Conservation (phyloP, 1,140 invertebrate genomes). For the Brachionus rubens region DNA sequence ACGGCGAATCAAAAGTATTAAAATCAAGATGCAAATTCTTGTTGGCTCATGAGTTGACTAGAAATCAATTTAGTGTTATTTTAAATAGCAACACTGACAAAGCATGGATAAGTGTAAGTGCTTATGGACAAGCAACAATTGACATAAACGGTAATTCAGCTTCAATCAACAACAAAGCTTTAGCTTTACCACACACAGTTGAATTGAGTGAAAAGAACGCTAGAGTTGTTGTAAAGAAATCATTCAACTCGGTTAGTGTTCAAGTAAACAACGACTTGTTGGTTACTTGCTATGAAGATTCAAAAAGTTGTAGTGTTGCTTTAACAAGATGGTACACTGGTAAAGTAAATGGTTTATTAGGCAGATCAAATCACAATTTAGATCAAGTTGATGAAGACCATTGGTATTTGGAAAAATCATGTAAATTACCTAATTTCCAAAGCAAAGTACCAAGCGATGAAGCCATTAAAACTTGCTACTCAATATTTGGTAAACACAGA, state of each 20-base stretch:
- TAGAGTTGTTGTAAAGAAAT: not conserved
- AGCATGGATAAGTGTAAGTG: not conserved
- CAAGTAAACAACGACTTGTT: constrained; percentile 28
- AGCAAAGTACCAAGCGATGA: constrained; percentile 16
- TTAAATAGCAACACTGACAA: constrained; percentile 15
- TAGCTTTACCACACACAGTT: not conserved
- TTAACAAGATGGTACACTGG: constrained; percentile 45
- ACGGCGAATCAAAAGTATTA: not conserved
- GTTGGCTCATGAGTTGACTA: constrained; percentile 13
- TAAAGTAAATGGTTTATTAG: constrained; percentile 28
- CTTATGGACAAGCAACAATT: not conserved
- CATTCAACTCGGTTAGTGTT: not conserved
- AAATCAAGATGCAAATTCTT: constrained; percentile 19
- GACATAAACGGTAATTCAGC: not conserved
- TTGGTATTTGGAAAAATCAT: constrained; percentile 37
- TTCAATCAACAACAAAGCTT: not conserved
- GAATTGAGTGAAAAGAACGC: not conserved
- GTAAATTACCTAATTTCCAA: not conserved
- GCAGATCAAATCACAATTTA: constrained; percentile 16
- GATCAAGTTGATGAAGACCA: not conserved
- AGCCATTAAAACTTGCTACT: constrained; percentile 5
- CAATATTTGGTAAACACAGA: constrained; percentile 31
- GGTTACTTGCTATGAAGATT: constrained; percentile 38
- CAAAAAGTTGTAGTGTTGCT: constrained; percentile 36
- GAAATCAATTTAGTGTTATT: constrained; percentile 30